These are phyloP conservation scores for Tiphia femorata DNA, from an alignment of 2,888 invertebrate genomes.

Conservation along the genomic window DNA sequence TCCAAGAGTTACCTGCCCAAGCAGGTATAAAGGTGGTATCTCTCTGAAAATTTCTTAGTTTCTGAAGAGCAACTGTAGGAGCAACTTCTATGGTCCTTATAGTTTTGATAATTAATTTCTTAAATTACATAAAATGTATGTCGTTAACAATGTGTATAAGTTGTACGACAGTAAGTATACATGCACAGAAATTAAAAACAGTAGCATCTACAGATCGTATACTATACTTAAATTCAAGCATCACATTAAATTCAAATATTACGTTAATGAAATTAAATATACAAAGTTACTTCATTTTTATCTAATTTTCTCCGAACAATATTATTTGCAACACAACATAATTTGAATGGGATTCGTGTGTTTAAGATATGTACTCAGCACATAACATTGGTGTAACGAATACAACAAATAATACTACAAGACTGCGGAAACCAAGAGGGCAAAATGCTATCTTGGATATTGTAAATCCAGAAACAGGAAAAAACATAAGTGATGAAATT, in stretches of 20 bases:
- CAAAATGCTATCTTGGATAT: slow-evolving; percentile 66
- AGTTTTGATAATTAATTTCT: background rate
- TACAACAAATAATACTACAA: slow-evolving; percentile 43
- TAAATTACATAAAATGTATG: slow-evolving; percentile 27
- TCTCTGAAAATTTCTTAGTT: background rate
- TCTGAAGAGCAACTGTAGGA: background rate
- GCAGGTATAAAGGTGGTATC: background rate
- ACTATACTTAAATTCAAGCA: background rate
- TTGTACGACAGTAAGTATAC: slow-evolving; percentile 30
- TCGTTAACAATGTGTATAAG: slow-evolving; percentile 29
- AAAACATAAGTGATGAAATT: slow-evolving; percentile 71
- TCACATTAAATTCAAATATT: background rate
- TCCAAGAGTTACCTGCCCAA: too few relatives aligned
- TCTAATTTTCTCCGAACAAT: background rate
- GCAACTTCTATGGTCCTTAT: background rate
- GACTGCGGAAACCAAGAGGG: slow-evolving; percentile 39
- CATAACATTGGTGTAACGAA: slow-evolving; percentile 56
- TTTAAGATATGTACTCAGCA: slow-evolving; percentile 57
- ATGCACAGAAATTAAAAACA: too few relatives aligned
- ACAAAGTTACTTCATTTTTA: too few relatives aligned
- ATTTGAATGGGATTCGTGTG: slow-evolving; percentile 2
- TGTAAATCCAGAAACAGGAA: slow-evolving; percentile 71
- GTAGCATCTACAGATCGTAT: too few relatives aligned
- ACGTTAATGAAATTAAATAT: too few relatives aligned
- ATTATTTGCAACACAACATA: background rate